These are phyloP conservation scores for Synanthedon myopaeformis DNA, from an alignment of 2,888 invertebrate genomes.

Conservation along the genomic window DNA sequence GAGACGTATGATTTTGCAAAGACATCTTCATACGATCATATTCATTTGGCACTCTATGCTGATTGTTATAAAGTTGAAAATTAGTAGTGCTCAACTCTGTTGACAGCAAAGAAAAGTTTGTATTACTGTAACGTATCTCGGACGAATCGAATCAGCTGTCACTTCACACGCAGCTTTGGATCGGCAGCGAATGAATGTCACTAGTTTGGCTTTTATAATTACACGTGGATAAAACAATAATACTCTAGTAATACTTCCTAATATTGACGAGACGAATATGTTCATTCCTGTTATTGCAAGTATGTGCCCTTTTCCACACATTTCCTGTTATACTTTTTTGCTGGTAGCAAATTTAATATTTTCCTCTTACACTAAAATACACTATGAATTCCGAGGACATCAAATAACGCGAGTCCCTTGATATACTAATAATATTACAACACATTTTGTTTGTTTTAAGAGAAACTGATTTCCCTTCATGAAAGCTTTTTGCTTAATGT, in stretches of 20 bases:
- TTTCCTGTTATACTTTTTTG: no score
- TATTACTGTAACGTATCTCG: slow-evolving; percentile 26
- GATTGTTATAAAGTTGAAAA: slow-evolving; percentile 11
- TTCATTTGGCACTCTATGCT: slow-evolving; percentile 11
- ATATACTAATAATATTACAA: no score
- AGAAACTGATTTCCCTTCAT: no score
- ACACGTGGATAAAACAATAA: not conserved
- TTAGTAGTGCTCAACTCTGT: slow-evolving; percentile 1
- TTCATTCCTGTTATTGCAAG: no score
- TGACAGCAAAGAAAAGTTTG: slow-evolving; percentile 9
- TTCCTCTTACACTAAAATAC: no score
- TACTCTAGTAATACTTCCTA: slow-evolving; percentile 7
- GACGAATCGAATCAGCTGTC: slow-evolving; percentile 52
- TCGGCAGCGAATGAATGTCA: slow-evolving; percentile 33
- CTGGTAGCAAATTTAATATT: no score
- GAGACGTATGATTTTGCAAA: slow-evolving; percentile 33
- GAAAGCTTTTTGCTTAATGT: no score
- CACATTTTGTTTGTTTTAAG: no score
- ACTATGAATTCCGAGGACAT: no score
- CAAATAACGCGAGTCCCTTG: no score
- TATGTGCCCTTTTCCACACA: no score
- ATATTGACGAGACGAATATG: no score
- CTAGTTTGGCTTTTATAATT: slow-evolving; percentile 12
- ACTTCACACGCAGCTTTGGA: slow-evolving; percentile 53
- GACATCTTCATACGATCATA: slow-evolving; percentile 8